Evolutionary conservation across 2,797 vertebrate genomes (phyloP).

Genomic region (Tauraco hartlaubi): DNA sequence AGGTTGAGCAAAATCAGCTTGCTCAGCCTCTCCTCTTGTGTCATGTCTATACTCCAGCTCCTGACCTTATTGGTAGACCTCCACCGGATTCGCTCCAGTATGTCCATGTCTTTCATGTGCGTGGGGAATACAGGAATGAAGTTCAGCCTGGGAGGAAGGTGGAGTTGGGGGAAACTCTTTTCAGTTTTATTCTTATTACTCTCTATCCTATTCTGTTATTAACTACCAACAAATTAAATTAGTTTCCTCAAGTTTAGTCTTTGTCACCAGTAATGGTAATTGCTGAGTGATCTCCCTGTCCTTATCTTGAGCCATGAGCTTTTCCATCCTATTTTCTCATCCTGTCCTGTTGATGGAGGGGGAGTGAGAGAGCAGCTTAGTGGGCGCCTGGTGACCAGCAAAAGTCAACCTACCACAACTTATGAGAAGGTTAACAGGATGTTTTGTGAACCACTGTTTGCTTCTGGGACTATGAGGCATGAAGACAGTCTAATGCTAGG

Average conservation of each 20-base stretch:
- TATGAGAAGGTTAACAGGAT: not conserved
- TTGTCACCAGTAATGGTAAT: not conserved
- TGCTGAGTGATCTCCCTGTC: not conserved
- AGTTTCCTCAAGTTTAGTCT: not conserved
- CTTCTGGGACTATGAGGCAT: not conserved
- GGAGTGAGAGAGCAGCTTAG: not conserved
- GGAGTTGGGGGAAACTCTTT: not conserved
- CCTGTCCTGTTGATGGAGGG: not conserved
- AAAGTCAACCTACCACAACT: not conserved
- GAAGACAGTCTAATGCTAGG: not conserved
- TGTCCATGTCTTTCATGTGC: not conserved
- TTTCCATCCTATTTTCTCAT: not conserved
- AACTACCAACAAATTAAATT: not conserved
- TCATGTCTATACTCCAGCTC: not conserved
- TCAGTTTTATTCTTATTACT: not conserved
- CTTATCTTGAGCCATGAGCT: not conserved
- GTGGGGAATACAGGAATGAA: not conserved
- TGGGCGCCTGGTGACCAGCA: not conserved
- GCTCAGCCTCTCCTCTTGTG: not conserved
- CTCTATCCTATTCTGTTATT: not conserved
- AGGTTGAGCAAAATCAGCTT: not conserved
- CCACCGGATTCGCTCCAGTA: not conserved
- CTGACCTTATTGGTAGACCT: not conserved
- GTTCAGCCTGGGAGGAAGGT: not conserved
- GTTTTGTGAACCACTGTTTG: not conserved